A percentile compares a stretch with the other conserved stretches of the same genome.
Conservation (phyloP, 1,140 invertebrate genomes). For the Archivesica marissinica region DNA sequence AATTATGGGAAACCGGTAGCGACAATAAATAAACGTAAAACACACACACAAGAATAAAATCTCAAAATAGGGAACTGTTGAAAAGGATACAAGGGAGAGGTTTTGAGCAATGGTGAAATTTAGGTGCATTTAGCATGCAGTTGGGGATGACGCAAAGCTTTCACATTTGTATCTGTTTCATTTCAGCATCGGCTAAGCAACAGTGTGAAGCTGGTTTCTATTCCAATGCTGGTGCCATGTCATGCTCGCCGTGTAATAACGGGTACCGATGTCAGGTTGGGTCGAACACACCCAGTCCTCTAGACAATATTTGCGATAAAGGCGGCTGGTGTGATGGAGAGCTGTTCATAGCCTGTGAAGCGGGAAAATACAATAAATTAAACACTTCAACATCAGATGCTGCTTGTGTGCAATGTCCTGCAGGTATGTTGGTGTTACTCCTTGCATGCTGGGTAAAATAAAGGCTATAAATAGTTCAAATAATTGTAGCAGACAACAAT, state of each 20-base stretch:
- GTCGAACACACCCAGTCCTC: slow-evolving; percentile 72
- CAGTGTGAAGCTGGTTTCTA: slow-evolving; percentile 77
- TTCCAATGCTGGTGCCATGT: slow-evolving; percentile 69
- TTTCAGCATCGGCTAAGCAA: slow-evolving; percentile 68
- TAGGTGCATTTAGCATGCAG: too few relatives aligned
- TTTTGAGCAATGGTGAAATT: too few relatives aligned
- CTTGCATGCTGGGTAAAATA: background rate
- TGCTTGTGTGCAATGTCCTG: slow-evolving; percentile 75
- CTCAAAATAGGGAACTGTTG: too few relatives aligned
- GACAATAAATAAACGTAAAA: too few relatives aligned
- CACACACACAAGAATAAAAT: too few relatives aligned
- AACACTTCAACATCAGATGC: slow-evolving; percentile 73
- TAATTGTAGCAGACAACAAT: too few relatives aligned
- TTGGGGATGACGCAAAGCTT: too few relatives aligned
- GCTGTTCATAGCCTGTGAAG: slow-evolving; percentile 73
- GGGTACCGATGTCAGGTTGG: slow-evolving; percentile 76
- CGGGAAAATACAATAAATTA: slow-evolving; percentile 77
- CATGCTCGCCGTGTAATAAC: slow-evolving; percentile 72
- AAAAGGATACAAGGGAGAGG: too few relatives aligned
- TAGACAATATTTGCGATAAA: slow-evolving; percentile 70
- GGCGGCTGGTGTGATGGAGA: slow-evolving; percentile 82
- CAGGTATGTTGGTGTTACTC: slow-evolving; percentile 65
- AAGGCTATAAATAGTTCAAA: too few relatives aligned
- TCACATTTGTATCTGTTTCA: too few relatives aligned
- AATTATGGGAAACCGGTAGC: too few relatives aligned